Conservation (phyloP, 2,113 vertebrate species). For the Rhea americana region DNA sequence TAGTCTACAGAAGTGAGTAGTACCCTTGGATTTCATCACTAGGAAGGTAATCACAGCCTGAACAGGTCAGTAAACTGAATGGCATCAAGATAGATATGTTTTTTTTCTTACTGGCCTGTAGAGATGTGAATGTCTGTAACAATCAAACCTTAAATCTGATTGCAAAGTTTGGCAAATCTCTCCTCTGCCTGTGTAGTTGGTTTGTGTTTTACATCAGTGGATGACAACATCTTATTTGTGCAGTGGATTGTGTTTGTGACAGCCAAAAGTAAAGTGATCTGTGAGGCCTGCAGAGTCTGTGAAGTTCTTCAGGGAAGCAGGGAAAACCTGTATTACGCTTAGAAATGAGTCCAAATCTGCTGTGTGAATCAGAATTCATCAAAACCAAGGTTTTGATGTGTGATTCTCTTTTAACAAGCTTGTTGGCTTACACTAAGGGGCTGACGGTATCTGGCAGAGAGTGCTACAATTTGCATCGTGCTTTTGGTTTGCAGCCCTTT, state of each 20-base stretch:
- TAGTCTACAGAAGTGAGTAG: neutral
- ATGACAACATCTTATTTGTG: neutral
- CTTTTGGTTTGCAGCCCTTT: conserved; percentile 49
- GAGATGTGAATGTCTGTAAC: neutral
- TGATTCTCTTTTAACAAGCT: conserved; percentile 44
- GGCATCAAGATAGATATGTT: neutral
- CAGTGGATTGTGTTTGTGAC: neutral
- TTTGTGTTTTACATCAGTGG: neutral
- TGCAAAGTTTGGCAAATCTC: neutral
- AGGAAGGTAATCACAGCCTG: neutral
- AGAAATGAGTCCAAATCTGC: neutral
- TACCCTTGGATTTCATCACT: neutral
- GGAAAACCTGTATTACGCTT: neutral
- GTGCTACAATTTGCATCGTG: conserved; percentile 51
- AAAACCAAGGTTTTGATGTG: neutral
- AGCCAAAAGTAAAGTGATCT: conserved; percentile 14
- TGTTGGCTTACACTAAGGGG: neutral
- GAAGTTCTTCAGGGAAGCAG: neutral
- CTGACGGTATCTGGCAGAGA: neutral
- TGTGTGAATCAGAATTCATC: conserved; percentile 33
- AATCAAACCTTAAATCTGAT: neutral
- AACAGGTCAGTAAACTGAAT: neutral
- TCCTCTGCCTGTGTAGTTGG: neutral
- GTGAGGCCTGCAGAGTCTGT: neutral
- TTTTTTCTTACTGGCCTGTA: neutral